Evolutionary conservation across 53 echinoderm and acorn worm genomes (phyloP).

Genomic region (Temnopleurus reevesii): DNA sequence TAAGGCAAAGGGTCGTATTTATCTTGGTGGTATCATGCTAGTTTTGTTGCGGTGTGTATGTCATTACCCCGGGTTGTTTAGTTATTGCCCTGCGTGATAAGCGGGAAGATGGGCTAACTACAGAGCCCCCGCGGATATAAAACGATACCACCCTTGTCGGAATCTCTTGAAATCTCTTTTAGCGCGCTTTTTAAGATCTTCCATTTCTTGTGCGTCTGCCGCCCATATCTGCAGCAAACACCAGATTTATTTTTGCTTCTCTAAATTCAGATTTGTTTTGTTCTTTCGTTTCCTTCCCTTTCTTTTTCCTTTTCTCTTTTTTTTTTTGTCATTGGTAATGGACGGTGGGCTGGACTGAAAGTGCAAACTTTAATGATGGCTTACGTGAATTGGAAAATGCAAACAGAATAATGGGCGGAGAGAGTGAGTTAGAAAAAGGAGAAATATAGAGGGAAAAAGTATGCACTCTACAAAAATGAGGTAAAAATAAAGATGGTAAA

Average conservation of each 20-base stretch:
- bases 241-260: neutral
- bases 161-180: slow-evolving; percentile 48
- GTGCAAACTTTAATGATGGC: neutral
- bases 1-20: slow-evolving; percentile 26
- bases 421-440: neutral
- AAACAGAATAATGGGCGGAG: neutral
- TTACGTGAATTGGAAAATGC: no score
- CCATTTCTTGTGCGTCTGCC: slow-evolving; percentile 1
- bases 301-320: no score
- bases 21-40: slow-evolving; percentile 36
- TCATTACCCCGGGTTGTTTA: slow-evolving; percentile 47
- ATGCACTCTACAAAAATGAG: neutral
- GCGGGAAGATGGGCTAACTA: slow-evolving; percentile 19
- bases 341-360: neutral
- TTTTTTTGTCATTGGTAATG: neutral
- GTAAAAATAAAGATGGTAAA: neutral
- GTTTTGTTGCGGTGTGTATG: slow-evolving; percentile 40
- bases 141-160: slow-evolving; percentile 38
- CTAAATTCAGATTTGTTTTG: no score
- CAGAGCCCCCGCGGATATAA: slow-evolving; percentile 40
- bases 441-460: neutral
- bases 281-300: no score
- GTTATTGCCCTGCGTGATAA: slow-evolving; percentile 45
- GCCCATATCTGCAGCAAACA: neutral
- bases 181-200: slow-evolving; percentile 39